Percentiles rank a stretch among this genome's conserved stretches.
phyloP scores from a whole-genome alignment of 2,888 invertebrate genomes.

The Apamea epomidion region DNA sequence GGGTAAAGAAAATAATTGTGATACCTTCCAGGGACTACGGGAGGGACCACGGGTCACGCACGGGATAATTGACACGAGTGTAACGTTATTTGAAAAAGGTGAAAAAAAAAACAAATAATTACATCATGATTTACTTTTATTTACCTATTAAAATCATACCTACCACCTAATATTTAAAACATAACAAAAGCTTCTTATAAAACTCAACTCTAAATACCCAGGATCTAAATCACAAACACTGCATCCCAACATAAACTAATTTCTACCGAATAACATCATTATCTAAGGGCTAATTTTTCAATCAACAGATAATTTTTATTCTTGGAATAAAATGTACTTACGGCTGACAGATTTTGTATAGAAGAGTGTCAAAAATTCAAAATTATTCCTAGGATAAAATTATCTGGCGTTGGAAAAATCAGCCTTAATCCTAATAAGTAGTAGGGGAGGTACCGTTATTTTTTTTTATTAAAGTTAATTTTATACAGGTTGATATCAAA shows the following conservation, averaged over 20 bases:
- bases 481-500: neutral
- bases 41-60: too few species aligned
- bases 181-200: constrained; percentile 41
- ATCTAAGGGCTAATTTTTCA: neutral
- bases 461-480: neutral
- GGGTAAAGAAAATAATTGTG: too few species aligned
- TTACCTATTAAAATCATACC: constrained; percentile 28
- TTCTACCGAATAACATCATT: constrained; percentile 18
- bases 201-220: constrained; percentile 32
- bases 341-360: too few species aligned
- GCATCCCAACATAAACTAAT: constrained; percentile 28
- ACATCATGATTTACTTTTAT: constrained; percentile 1
- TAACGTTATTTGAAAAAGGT: neutral
- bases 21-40: too few species aligned
- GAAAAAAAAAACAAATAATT: constrained; percentile 15
- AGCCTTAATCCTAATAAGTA: constrained; percentile 1
- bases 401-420: too few species aligned
- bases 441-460: neutral
- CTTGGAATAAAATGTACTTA: too few species aligned
- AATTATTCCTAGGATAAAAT: too few species aligned
- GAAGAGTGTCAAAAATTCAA: too few species aligned
- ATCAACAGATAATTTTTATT: too few species aligned
- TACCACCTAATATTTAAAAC: constrained; percentile 31
- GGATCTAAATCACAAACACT: constrained; percentile 19
- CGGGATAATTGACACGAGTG: neutral